Base-by-base conservation (phyloP, 2,113 vertebrate species). In the Bubo blakistoni region DNA sequence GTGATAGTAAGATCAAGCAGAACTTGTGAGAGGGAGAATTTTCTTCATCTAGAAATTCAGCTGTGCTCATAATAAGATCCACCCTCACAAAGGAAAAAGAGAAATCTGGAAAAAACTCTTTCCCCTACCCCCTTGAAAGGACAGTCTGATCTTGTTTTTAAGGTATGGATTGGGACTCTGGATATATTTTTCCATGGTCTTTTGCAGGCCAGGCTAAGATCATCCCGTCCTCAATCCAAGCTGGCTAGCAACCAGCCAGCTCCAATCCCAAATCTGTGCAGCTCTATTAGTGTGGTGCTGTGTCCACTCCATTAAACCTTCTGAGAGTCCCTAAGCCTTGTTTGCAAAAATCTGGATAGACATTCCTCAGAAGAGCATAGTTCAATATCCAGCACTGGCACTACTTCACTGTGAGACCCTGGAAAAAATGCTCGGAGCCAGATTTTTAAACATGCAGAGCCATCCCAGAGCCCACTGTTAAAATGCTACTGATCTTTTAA, bases 1-100 rank as follows among this genome's bases (percentile, higher is more conserved):
- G 79, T 96, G 90, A 97, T 94, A 90, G 85, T 30, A 85, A 96
- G 96, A 97, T 97, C 94, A 97, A 97, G 92, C 44, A 69, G 65
- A 70, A 71, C n/a, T 91, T 73, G 82, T 90, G 82, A 86, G 81
- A 44, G 67, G 55, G 34, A 89, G 79, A 81, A 71, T 94, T 95
- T 92, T 52, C 57, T 88, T 96, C 90, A 85, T 91, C 73, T 93
- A 38, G 47, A 93, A 97, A 96, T 91, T 81, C 88, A 88, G 86
- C 88, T 74, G 27, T 47, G 65, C 55, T 76, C 30, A 5, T 44
- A 52, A 16, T 38, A 94, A 94, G 81, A 95, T 89, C 55, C n/a
- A 83, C 40, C 34, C 26, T 95, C 80, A 81, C 57, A 59, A 84
- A 95, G 81, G 13, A 44, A 87, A 85, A 86, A 78, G 51, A 96